A percentile compares a stretch with the other conserved stretches of the same genome.
Evolutionary conservation across 2,888 invertebrate species (phyloP).

Genomic region (Stratiomys singularior): DNA sequence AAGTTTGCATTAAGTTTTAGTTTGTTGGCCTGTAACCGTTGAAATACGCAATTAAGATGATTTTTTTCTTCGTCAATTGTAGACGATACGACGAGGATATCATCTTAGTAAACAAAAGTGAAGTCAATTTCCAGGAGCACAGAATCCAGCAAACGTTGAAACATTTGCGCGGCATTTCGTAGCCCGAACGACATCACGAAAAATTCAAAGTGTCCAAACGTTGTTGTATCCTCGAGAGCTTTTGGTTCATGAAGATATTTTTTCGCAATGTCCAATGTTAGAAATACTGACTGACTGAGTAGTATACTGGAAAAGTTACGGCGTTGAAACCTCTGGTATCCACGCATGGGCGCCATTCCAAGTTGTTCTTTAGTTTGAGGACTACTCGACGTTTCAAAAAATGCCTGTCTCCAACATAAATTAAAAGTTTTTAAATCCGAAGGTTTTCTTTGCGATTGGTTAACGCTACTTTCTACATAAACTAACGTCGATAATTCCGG

Average conservation of each 20-base stretch:
- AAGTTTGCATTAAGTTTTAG: not conserved
- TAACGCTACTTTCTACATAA: no score
- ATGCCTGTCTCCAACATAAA: no score
- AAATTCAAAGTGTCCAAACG: not conserved
- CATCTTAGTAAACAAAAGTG: not conserved
- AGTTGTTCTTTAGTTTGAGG: slow-evolving; percentile 11
- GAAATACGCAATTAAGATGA: not conserved
- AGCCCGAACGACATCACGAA: no score
- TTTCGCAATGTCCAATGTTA: not conserved
- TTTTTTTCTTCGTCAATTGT: not conserved
- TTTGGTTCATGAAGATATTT: not conserved
- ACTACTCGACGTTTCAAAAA: not conserved
- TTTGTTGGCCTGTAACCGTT: not conserved
- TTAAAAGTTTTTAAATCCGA: no score
- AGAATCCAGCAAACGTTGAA: no score
- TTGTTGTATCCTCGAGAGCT: not conserved
- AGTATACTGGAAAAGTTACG: not conserved
- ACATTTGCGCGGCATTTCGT: no score
- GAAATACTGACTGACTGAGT: not conserved
- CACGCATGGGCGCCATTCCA: not conserved
- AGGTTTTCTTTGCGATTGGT: no score
- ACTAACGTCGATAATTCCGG: no score
- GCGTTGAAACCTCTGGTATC: slow-evolving; percentile 9
- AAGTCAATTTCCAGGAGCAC: not conserved
- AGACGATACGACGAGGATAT: not conserved